Percentiles rank a stretch among this genome's conserved stretches.
Conservation (phyloP, 2,113 vertebrate genomes). For the Cephalopholis sonnerati region DNA sequence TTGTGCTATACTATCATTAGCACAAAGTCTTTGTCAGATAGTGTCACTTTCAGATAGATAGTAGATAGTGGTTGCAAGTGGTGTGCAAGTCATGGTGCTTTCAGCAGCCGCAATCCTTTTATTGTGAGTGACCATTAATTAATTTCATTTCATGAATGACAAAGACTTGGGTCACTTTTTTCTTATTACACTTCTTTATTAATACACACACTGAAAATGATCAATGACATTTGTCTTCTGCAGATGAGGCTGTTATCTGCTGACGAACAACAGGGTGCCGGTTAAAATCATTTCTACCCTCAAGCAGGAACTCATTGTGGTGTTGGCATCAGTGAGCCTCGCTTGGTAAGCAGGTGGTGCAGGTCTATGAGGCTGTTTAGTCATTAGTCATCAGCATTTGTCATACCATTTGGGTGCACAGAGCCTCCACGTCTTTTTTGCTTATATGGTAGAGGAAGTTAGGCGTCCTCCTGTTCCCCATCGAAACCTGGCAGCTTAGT, state of each 20-base stretch:
- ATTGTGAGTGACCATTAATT: too few relatives aligned
- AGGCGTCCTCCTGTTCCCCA: conserved; percentile 22
- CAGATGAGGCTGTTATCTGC: conserved; percentile 17
- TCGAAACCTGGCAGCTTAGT: conserved; percentile 16
- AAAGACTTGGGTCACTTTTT: not conserved
- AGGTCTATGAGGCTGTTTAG: conserved; percentile 53
- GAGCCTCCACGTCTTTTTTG: conserved; percentile 25
- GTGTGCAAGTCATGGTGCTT: too few relatives aligned
- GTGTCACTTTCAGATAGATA: too few relatives aligned
- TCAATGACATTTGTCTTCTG: not conserved
- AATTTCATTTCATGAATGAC: too few relatives aligned
- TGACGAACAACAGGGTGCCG: conserved; percentile 11
- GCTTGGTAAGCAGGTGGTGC: conserved; percentile 63
- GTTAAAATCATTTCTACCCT: conserved; percentile 41
- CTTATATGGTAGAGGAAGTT: conserved; percentile 21
- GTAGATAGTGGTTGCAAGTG: too few relatives aligned
- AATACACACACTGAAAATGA: not conserved
- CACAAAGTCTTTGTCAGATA: too few relatives aligned
- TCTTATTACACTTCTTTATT: too few relatives aligned
- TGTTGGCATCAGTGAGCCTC: conserved; percentile 19
- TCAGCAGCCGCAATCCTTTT: too few relatives aligned
- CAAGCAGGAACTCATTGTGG: conserved; percentile 22
- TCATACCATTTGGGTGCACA: conserved; percentile 44
- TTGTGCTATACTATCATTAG: too few relatives aligned
- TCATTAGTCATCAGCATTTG: conserved; percentile 65